Conservation (phyloP, 2,888 invertebrate species). For the Rutpela maculata region DNA sequence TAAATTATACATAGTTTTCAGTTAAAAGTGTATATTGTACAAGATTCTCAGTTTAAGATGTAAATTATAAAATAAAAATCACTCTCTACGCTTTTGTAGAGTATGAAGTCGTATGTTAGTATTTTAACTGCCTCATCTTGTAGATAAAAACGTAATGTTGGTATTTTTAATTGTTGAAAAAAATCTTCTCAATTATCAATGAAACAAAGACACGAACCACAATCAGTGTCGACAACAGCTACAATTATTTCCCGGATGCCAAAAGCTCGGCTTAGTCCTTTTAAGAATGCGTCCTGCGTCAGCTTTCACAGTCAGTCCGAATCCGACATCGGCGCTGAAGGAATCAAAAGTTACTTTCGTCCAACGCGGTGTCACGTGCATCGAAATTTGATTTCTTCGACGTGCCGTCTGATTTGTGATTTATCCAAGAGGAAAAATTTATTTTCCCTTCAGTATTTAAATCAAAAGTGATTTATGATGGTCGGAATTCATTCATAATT, state of each 20-base stretch:
- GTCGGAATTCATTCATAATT: neutral
- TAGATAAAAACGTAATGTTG: no score
- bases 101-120: no score
- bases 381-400: slow-evolving; percentile 27
- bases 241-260: slow-evolving; percentile 34
- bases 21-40: no score
- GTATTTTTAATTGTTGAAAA: no score
- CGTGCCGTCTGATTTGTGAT: neutral
- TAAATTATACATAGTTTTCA: no score
- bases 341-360: slow-evolving; percentile 34
- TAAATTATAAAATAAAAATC: no score
- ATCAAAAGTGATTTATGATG: neutral
- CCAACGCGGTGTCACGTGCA: slow-evolving; percentile 28
- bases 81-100: no score
- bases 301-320: slow-evolving; percentile 30
- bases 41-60: no score
- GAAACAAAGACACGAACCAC: neutral
- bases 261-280: slow-evolving; percentile 37
- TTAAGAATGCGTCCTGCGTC: slow-evolving; percentile 43
- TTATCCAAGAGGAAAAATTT: neutral
- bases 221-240: slow-evolving; percentile 16
- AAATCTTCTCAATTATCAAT: neutral
- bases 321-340: slow-evolving; percentile 30
- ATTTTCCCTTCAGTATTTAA: neutral
- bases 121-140: no score